phyloP scores from a whole-genome alignment of 1,140 invertebrate genomes.

The Aphelenchoides avenae region DNA sequence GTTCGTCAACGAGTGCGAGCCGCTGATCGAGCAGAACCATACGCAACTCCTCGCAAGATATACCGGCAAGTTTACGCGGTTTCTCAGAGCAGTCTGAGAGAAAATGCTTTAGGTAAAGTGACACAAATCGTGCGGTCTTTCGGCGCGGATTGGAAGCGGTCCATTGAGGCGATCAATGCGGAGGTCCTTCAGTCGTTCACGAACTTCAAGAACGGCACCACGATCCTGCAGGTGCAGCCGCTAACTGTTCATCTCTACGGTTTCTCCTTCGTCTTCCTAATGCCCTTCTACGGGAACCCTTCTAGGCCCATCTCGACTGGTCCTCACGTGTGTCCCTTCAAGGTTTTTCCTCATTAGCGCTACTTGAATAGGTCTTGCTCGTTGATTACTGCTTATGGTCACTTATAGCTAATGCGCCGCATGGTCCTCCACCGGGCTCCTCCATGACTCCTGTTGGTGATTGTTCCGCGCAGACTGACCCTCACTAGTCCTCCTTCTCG shows the following conservation, averaged over 20 bases:
- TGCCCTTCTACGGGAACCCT: no score
- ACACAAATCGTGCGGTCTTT: conserved; percentile 79
- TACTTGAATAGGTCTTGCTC: no score
- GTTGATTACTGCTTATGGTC: no score
- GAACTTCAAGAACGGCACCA: conserved; percentile 87
- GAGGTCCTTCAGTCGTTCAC: conserved; percentile 92
- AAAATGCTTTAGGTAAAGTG: conserved; percentile 67
- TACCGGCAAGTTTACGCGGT: conserved; percentile 66
- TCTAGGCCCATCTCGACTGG: no score
- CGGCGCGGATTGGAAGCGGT: conserved; percentile 84
- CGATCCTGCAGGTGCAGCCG: conserved; percentile 71
- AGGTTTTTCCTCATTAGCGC: no score
- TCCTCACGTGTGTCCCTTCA: no score
- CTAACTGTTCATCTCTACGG: no score
- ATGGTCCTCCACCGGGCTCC: no score
- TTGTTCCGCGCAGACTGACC: no score
- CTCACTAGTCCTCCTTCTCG: no score
- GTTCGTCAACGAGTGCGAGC: conserved; percentile 92
- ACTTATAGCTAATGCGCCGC: no score
- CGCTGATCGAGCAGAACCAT: conserved; percentile 75
- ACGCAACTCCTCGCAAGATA: conserved; percentile 73
- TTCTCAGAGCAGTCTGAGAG: not conserved
- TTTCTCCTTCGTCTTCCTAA: not conserved
- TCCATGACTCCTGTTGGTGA: no score
- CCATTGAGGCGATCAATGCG: conserved; percentile 84